A percentile compares a stretch with the other conserved stretches of the same genome.
phyloP scores from a whole-genome alignment of 2,888 invertebrate species.

The Alentia gelatinosa region DNA sequence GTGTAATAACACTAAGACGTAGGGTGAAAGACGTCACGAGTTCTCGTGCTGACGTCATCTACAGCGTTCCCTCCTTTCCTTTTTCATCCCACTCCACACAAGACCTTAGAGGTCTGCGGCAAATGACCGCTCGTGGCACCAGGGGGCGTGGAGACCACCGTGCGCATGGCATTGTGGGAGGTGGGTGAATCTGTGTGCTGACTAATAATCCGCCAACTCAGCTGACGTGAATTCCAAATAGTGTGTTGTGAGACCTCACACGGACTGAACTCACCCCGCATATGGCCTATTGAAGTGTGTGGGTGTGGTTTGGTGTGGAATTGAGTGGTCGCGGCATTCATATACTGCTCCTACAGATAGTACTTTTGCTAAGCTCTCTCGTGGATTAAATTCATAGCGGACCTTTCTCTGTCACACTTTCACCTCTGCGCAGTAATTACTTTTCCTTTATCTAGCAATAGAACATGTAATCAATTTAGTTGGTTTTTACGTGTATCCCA shows the following conservation, averaged over 20 bases:
- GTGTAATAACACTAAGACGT: too few relatives aligned
- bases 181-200: not conserved
- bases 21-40: not conserved
- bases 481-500: too few relatives aligned
- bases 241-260: not conserved
- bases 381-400: too few relatives aligned
- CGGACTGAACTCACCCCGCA: not conserved
- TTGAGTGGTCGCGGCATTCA: too few relatives aligned
- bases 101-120: not conserved
- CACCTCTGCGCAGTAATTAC: too few relatives aligned
- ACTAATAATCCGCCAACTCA: not conserved
- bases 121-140: not conserved
- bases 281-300: too few relatives aligned
- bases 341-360: too few relatives aligned
- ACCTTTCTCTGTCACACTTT: too few relatives aligned
- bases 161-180: not conserved
- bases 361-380: too few relatives aligned
- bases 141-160: not conserved
- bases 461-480: too few relatives aligned
- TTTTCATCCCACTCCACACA: not conserved
- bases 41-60: not conserved
- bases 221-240: not conserved
- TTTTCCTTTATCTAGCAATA: too few relatives aligned
- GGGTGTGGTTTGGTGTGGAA: too few relatives aligned
- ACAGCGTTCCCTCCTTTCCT: not conserved